These are phyloP conservation scores for Drosophila suboccidentalis DNA, from an alignment of 2,888 invertebrate genomes.

Conservation along the genomic window DNA sequence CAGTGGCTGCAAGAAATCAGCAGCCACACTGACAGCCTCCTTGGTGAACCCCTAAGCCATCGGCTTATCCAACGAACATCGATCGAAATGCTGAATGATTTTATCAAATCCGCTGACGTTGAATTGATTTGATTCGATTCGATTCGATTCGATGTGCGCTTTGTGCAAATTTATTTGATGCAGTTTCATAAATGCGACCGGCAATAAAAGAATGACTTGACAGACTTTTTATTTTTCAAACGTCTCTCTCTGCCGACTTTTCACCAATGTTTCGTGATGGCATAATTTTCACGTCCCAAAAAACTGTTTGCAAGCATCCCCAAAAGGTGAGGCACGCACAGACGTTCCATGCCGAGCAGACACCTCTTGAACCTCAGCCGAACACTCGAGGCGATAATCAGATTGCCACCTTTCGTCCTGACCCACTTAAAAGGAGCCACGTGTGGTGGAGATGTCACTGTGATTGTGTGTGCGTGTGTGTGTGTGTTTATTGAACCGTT, in stretches of 20 bases:
- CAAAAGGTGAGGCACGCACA: constrained; percentile 6
- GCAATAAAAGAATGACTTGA: constrained; percentile 49
- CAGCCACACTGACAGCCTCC: neutral
- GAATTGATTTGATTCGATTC: constrained; percentile 72
- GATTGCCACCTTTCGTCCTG: constrained; percentile 51
- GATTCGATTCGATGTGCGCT: constrained; percentile 72
- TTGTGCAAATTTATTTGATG: constrained; percentile 74
- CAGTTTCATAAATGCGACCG: constrained; percentile 69
- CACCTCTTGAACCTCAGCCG: constrained; percentile 36
- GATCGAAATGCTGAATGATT: constrained; percentile 62
- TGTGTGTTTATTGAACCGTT: constrained; percentile 44
- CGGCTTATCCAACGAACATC: constrained; percentile 30
- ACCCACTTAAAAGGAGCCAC: constrained; percentile 2
- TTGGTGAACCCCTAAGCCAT: constrained; percentile 7
- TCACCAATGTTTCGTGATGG: constrained; percentile 50
- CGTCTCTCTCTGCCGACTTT: constrained; percentile 6
- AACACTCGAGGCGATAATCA: constrained; percentile 73
- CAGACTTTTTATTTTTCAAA: constrained; percentile 21
- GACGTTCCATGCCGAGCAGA: neutral
- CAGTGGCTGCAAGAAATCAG: constrained; percentile 1
- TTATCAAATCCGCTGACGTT: constrained; percentile 73
- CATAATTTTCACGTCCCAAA: constrained; percentile 58
- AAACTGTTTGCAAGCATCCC: neutral
- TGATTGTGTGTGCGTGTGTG: neutral
- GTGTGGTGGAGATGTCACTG: neutral